Percentiles rank a stretch among this genome's conserved stretches.
These are phyloP conservation scores for Litocranius walleri DNA, from an alignment of 2,113 vertebrate genomes.

Conservation along the genomic window DNA sequence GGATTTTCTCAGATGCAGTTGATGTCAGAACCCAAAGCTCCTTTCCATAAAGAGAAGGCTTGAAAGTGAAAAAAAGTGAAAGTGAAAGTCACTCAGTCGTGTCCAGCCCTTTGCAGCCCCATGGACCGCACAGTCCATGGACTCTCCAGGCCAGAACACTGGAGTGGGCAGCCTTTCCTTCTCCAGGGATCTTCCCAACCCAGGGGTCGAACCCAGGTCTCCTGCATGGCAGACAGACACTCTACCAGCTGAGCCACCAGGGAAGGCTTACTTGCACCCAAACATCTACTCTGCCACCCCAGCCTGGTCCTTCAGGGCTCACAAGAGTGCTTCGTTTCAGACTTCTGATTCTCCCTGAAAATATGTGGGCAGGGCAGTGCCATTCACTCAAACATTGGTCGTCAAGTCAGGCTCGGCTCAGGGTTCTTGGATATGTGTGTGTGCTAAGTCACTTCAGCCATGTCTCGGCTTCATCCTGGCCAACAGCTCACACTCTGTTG, in stretches of 20 bases:
- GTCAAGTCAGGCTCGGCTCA: background rate
- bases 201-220: background rate
- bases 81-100: background rate
- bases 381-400: background rate
- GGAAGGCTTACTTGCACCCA: too few relatives aligned
- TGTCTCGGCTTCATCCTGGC: background rate
- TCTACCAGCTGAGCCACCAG: background rate
- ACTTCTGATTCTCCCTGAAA: background rate
- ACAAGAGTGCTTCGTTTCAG: background rate
- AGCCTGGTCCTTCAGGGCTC: background rate
- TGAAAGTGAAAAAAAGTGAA: background rate
- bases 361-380: background rate
- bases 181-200: background rate
- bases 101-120: background rate
- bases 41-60: background rate
- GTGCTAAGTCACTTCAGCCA: background rate
- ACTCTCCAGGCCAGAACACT: background rate
- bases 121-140: background rate
- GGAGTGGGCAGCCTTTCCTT: background rate
- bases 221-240: background rate
- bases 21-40: background rate
- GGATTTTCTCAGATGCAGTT: background rate
- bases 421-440: rapidly evolving
- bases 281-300: too few relatives aligned
- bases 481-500: too few relatives aligned